phyloP scores from a whole-genome alignment of 2,888 invertebrate genomes.

The Spilosoma lubricipeda region DNA sequence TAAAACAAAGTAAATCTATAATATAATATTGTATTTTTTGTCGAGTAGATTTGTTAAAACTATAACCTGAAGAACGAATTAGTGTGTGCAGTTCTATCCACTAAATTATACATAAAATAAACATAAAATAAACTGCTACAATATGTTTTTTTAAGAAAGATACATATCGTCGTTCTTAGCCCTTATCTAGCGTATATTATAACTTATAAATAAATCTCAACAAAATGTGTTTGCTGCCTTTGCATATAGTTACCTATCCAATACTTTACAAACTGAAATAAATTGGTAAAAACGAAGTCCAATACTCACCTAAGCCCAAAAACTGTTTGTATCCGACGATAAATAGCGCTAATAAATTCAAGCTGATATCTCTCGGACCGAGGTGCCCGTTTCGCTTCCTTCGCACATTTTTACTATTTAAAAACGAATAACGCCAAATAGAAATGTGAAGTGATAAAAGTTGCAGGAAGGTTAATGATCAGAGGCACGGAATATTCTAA shows the following conservation, averaged over 20 bases:
- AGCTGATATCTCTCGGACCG: conserved; percentile 49
- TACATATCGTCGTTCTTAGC: neutral
- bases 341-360: conserved; percentile 67
- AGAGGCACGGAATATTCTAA: conserved; percentile 65
- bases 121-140: too few species aligned
- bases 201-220: neutral
- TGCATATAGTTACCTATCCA: conserved; percentile 3
- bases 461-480: conserved; percentile 64
- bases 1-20: neutral
- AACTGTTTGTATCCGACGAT: conserved; percentile 62
- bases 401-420: conserved; percentile 62
- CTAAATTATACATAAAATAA: too few species aligned
- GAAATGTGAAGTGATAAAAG: conserved; percentile 69
- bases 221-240: neutral
- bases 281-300: conserved; percentile 32
- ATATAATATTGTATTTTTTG: neutral
- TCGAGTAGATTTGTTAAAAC: neutral
- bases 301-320: conserved; percentile 47
- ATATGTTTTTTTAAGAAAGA: neutral
- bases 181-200: neutral
- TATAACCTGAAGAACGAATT: neutral
- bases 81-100: neutral
- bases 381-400: conserved; percentile 48
- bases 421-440: conserved; percentile 57
- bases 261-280: conserved; percentile 24